Base-by-base conservation (phyloP, 2,888 invertebrate genomes). In the Gandaritis pyraliata region DNA sequence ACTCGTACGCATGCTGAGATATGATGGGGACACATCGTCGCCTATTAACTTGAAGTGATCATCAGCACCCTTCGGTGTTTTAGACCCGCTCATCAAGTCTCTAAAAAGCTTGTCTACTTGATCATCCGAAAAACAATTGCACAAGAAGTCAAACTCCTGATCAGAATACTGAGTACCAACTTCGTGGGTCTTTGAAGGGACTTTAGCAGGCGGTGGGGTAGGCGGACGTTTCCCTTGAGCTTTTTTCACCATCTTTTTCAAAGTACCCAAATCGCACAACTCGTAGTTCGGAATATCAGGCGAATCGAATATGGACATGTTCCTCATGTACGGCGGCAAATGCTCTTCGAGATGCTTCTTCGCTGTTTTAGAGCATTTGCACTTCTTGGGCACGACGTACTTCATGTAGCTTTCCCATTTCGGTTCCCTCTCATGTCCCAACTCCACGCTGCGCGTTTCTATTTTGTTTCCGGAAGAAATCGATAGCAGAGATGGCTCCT, bases 301-400 rank as follows among this genome's bases (percentile, higher is more conserved):
- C 8, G 73, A 58, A 2, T 81, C 81, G 64, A 72, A 90, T 13
- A 39, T 60, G 1, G 89, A 89, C 77, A 72, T 78, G 12, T 75
- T 83, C 61, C 72, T 78, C 90, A 90, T 90, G 59, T 90, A 91
- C 4, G 82, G 69, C 0, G 91, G 91, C 33, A 90, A 66, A 69
- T 88, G 82, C 56, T 87, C 86, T 30, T 72, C 46, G 38, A 90
- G 76, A 72, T 85, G 78, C 67, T 88, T 87, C 67, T 88, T 88
- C 2, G 81, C 83, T 48, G 55, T 73, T 71, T 82, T 85, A 2
- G 74, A 69, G 69, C 90, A 90, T 45, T 68, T 66, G 53, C 88
- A 90, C 52, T 66, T 77, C 43, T 68, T 78, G 0, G 88, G 79
- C 45, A 75, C 62, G 1, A 85, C 65, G 50, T 79, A 87, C 47